Percentiles rank a stretch among this genome's conserved stretches.
Conservation (phyloP, 2,797 vertebrate genomes). For the Lepus townsendii region DNA sequence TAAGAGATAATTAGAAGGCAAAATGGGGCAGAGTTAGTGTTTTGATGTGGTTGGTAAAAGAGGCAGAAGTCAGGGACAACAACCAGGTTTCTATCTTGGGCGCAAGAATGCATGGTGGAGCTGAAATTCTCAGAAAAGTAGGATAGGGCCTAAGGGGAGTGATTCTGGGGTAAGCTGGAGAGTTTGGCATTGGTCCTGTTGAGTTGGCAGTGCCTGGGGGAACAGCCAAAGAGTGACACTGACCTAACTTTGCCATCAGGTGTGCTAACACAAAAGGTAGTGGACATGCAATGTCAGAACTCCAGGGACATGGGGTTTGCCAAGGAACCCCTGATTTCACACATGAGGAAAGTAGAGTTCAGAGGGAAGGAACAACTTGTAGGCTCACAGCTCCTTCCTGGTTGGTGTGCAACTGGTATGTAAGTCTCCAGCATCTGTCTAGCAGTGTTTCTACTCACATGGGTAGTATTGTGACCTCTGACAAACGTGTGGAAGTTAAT, state of each 20-base stretch:
- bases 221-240: background rate
- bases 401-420: background rate
- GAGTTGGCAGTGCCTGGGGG: background rate
- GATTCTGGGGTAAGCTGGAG: background rate
- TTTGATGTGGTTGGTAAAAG: background rate
- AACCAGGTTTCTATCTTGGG: background rate
- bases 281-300: background rate
- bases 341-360: background rate
- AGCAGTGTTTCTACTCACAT: background rate
- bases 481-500: background rate
- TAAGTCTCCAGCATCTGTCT: background rate
- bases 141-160: background rate
- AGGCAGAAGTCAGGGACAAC: background rate
- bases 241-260: background rate
- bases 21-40: background rate
- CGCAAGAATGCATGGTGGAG: background rate
- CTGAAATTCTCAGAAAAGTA: background rate
- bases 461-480: background rate
- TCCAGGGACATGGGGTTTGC: background rate
- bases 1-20: slow-evolving; percentile 17
- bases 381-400: background rate
- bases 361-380: background rate
- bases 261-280: background rate
- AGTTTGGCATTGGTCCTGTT: background rate
- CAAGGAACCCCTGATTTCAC: background rate